Percentiles rank a stretch among this genome's conserved stretches.
These are phyloP conservation scores for Rhagophthalmus giganteus DNA, from an alignment of 2,888 invertebrate species.

Conservation along the genomic window DNA sequence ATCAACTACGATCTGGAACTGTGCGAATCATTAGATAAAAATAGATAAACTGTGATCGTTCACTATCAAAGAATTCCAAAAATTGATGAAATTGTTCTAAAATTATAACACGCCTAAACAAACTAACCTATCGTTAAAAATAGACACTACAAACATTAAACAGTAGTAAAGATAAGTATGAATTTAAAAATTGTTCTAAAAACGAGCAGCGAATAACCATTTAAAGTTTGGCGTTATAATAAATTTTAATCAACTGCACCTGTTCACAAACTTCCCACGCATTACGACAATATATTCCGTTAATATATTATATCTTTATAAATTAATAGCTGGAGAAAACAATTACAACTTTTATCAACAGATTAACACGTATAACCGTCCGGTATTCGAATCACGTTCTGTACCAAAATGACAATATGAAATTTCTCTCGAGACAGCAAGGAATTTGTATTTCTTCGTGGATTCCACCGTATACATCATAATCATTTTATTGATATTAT, in stretches of 20 bases:
- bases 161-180: background rate
- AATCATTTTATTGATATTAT: conserved; percentile 16
- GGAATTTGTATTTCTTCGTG: conserved; percentile 19
- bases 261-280: background rate
- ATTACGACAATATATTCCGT: no score
- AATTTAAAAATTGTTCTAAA: background rate
- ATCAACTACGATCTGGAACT: no score
- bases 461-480: conserved; percentile 7
- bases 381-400: conserved; percentile 16
- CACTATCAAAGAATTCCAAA: no score
- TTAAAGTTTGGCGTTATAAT: background rate
- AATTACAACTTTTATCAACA: background rate
- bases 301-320: background rate
- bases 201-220: no score
- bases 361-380: background rate
- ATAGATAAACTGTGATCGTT: no score
- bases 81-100: no score
- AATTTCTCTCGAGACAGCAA: conserved; percentile 9
- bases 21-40: no score
- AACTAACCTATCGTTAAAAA: no score
- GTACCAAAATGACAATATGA: conserved; percentile 19
- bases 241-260: background rate
- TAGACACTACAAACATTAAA: background rate
- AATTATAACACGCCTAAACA: no score
- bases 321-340: background rate